Conservation (phyloP, 2,113 vertebrate genomes). For the Austrofundulus limnaeus region DNA sequence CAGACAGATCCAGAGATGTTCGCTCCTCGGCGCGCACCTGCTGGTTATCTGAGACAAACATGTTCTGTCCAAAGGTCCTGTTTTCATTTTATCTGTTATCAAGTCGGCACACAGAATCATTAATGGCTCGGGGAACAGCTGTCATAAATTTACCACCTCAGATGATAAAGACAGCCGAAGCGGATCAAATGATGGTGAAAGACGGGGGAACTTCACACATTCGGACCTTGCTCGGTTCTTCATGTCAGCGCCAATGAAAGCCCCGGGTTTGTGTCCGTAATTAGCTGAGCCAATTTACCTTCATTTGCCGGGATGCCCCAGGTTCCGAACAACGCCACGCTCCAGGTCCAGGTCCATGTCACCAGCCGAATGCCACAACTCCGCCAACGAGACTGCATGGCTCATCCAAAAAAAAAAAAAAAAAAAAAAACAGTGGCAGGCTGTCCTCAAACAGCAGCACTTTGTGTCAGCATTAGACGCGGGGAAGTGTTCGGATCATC, state of each 20-base stretch:
- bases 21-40: conserved; percentile 38
- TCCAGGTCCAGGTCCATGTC: conserved; percentile 67
- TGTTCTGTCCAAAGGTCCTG: conserved; percentile 42
- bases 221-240: conserved; percentile 18
- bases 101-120: background rate
- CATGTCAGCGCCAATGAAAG: conserved; percentile 18
- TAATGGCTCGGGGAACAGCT: background rate
- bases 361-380: conserved; percentile 57
- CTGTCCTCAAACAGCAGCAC: conserved; percentile 23
- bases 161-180: background rate
- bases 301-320: conserved; percentile 71
- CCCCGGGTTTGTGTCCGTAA: background rate
- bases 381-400: conserved; percentile 63
- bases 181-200: background rate
- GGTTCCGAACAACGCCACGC: conserved; percentile 45
- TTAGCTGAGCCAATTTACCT: conserved; percentile 54
- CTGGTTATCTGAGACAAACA: conserved; percentile 23
- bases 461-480: conserved; percentile 40
- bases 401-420: conserved; percentile 47
- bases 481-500: conserved; percentile 36
- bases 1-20: conserved; percentile 8
- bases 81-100: background rate
- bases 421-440: background rate
- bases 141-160: conserved; percentile 28
- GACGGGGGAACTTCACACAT: background rate